Evolutionary conservation across 1,140 invertebrate genomes (phyloP), one percentile per base, ranked within the genome.

Genomic region (Ips nitidus): DNA sequence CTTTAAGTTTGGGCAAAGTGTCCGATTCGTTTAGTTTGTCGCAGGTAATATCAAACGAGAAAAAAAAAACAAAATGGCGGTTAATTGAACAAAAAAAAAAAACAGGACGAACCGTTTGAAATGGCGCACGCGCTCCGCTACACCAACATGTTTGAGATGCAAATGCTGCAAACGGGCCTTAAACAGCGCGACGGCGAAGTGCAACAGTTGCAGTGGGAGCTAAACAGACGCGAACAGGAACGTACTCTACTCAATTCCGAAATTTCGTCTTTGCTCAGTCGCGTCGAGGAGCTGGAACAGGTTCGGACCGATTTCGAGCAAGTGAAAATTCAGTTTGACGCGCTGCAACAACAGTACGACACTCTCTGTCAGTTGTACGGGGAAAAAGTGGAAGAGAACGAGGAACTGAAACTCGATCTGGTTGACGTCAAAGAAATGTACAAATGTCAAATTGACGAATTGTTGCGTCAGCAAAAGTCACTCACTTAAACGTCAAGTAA

Each of bases 401-500:
- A 95, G 75, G 97, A 99, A 80, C 82, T 98, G 8, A 84, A 88
- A 73, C 83, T 98, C 66, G 97, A 99, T 83, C 85, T 98, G 71
- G 84, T 90, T 70, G 97, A 99, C 82, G 90, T 98, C 3, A 98
- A 97, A 82, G 92, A 95, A 76, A 94, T 97, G 86, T 98, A 98
- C 81, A 97, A 96, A 84, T 86, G 88, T 75, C 95, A 92, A 82
- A 90, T 92, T 56, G 90, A 92, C 82, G 90, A 92, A 73, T 81
- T 92, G 66, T 80, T 92, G n/a, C 83, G 84, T 71, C 79, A 81
- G 61, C 75, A 77, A 52, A 76, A 73, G 60, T 22, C 22, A 22
- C 22, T 22, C 22, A 22, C 22, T 22, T 22, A 22, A 22, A 22
- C 22, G 22, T 22, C 22, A 22, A 22, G 22, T 22, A 0, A 22